phyloP scores from a whole-genome alignment of 2,797 vertebrate genomes.

The Acestrorhynchus altus region DNA sequence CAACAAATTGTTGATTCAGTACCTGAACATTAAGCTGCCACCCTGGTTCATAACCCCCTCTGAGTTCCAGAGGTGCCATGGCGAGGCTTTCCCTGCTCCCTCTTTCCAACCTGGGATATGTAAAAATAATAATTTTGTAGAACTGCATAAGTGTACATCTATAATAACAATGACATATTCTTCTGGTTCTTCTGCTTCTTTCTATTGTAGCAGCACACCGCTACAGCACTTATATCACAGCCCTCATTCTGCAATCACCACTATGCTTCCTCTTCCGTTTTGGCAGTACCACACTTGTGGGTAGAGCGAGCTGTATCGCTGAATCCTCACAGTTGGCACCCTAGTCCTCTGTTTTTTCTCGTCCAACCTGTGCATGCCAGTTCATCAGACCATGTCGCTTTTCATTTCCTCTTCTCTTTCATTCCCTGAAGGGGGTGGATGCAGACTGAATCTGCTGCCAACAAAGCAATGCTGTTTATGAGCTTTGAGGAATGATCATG shows the following conservation, averaged over 20 bases:
- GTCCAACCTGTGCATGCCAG: not conserved
- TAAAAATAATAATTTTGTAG: too few species aligned
- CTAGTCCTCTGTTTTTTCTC: not conserved
- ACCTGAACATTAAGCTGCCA: too few species aligned
- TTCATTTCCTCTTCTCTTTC: constrained; percentile 12
- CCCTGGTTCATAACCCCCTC: too few species aligned
- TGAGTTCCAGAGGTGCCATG: too few species aligned
- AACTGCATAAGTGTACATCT: too few species aligned
- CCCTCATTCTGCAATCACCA: not conserved
- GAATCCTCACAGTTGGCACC: not conserved
- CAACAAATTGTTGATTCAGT: too few species aligned
- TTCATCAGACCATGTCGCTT: not conserved
- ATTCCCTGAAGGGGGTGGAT: not conserved
- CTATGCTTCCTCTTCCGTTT: not conserved
- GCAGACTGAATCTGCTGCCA: not conserved
- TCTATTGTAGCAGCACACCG: too few species aligned
- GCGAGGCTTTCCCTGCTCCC: too few species aligned
- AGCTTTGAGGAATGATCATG: not conserved
- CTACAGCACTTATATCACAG: too few species aligned
- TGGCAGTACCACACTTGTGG: not conserved
- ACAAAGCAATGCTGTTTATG: not conserved
- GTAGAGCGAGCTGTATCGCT: not conserved
- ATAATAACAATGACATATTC: too few species aligned
- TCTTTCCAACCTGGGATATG: too few species aligned
- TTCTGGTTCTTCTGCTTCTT: too few species aligned